Base-by-base conservation (phyloP, 35 echinoderm and acorn worm genomes). In the Patiria miniata region DNA sequence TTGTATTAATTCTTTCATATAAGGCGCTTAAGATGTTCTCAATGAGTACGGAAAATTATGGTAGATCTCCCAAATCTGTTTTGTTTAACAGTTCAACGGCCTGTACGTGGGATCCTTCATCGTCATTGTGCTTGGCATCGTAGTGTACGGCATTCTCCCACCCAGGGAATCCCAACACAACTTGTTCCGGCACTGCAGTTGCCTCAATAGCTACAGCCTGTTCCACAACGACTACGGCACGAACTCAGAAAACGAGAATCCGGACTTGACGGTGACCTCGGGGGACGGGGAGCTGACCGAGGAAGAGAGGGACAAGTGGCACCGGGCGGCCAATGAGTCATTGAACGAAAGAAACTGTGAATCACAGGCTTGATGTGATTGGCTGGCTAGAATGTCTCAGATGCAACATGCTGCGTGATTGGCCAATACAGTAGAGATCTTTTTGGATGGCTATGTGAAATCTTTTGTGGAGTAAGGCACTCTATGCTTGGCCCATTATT, bases 101-200 rank as follows among this genome's bases (percentile, higher is more conserved):
- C 86, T 95, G 1, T 95, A 95, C 50, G 38, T 95, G 12, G 61
- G 88, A 23, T 84, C 79, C 1, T 95, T 92, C 57, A 40, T 52
- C 17, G n/a, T 95, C 39, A 95, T 95, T 77, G 52, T 95, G 39
- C 9, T 83, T 37, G 93, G 93, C 19, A 77, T 95, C 12, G 18
- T 95, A 10, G 21, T 88, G 4, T 95, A 92, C 53, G 59, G 87
- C 18, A 39, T 95, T 9, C 73, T 37, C 77, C 77, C 85, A 26
- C 91, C 93, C 0, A 77, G 84, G 39, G 57, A 91, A 21, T 61
- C 89, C 1, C 61, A 81, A 16, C 44, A 68, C 16, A 55, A 79
- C 8, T 47, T 47, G 4, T 47, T 47, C 42, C 4, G 42, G 42
- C 42, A 12, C 42, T 47, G 4, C 42, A 47, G 12, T 4, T 47